Evolutionary conservation across 2,888 invertebrate genomes (phyloP).

Genomic region (Noctuana brunneofusca): DNA sequence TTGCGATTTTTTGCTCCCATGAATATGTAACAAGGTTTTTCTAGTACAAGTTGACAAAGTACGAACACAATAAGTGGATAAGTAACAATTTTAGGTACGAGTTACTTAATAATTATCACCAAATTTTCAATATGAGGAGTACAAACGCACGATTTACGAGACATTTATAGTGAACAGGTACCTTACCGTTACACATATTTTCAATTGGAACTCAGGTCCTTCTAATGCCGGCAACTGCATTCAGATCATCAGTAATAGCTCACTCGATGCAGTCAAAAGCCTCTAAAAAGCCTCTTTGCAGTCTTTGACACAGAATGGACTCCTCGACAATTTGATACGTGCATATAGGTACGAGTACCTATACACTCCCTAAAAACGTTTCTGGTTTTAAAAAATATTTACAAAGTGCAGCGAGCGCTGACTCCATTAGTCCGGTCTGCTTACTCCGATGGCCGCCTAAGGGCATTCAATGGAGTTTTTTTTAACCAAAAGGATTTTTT

Average conservation of each 20-base stretch:
- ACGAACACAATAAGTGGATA: too few relatives aligned
- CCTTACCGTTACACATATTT: too few relatives aligned
- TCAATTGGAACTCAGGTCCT: too few relatives aligned
- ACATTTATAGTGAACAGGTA: too few relatives aligned
- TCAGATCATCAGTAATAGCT: not conserved
- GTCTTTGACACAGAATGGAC: constrained; percentile 1
- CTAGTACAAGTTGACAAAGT: not conserved
- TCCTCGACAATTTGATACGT: constrained; percentile 1
- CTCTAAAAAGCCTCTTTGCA: not conserved
- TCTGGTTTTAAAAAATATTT: constrained; percentile 21
- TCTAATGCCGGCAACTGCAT: not conserved
- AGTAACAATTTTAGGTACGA: too few relatives aligned
- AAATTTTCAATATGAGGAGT: too few relatives aligned
- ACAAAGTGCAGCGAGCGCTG: constrained; percentile 12
- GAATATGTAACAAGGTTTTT: not conserved
- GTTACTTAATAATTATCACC: too few relatives aligned
- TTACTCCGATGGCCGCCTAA: constrained; percentile 16
- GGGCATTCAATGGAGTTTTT: not conserved
- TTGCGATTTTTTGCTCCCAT: not conserved
- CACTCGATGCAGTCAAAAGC: not conserved
- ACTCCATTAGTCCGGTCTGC: constrained; percentile 29
- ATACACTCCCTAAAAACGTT: not conserved
- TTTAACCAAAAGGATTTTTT: not conserved
- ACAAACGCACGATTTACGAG: too few relatives aligned
- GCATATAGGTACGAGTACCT: too few relatives aligned